Conservation (phyloP, 1,140 invertebrate species). For the Macrobrachium rosenbergii region DNA sequence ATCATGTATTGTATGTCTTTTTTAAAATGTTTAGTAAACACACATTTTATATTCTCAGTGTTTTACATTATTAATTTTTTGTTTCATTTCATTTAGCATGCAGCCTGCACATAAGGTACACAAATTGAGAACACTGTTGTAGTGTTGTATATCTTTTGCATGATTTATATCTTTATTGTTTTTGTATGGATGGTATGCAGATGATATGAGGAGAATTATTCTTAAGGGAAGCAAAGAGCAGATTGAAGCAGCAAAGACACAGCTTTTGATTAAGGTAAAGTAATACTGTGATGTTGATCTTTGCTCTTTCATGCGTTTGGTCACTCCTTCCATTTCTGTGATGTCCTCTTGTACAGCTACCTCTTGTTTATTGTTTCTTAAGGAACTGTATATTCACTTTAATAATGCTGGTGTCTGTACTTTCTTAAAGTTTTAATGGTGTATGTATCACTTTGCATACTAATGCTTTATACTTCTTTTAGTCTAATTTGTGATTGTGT, state of each 20-base stretch:
- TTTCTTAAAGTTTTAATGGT: no score
- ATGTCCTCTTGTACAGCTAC: no score
- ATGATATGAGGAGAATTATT: constrained; percentile 70
- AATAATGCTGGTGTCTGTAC: no score
- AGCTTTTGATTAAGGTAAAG: constrained; percentile 75
- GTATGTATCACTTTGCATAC: no score
- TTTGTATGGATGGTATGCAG: constrained; percentile 52
- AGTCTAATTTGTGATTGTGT: no score
- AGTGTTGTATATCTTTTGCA: constrained; percentile 22
- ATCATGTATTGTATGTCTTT: no score
- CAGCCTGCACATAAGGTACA: neutral
- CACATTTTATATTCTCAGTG: neutral
- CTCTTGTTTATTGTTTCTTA: no score
- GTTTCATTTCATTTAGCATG: no score
- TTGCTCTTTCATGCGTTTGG: neutral
- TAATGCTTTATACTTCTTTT: no score
- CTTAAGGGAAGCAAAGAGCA: constrained; percentile 76
- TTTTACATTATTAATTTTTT: neutral
- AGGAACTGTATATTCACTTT: no score
- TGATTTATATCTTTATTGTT: constrained; percentile 28
- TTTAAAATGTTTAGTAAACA: no score
- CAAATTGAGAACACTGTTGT: constrained; percentile 5
- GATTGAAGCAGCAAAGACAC: constrained; percentile 74
- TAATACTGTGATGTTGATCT: neutral
- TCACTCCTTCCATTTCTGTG: neutral